Conservation (phyloP, 2,113 vertebrate genomes). For the Myrmecobius fasciatus region DNA sequence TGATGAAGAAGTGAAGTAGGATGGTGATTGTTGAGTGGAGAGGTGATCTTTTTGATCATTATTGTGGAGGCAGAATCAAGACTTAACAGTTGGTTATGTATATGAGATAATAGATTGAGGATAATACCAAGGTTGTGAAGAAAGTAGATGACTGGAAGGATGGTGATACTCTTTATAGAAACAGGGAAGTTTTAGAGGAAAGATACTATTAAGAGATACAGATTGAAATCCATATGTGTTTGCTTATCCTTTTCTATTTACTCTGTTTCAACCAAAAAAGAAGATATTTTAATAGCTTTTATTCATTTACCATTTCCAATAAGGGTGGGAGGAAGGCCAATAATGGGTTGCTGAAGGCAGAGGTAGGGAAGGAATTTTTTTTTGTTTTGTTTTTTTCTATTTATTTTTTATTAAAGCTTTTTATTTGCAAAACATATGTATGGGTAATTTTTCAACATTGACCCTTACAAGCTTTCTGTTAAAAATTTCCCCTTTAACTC, state of each 20-base stretch:
- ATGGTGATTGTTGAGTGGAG: too few relatives aligned
- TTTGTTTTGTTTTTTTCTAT: too few relatives aligned
- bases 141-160: background rate
- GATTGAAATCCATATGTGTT: background rate
- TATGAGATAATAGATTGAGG: background rate
- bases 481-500: too few relatives aligned
- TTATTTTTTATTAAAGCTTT: too few relatives aligned
- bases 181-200: background rate
- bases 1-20: too few relatives aligned
- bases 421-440: too few relatives aligned
- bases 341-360: background rate
- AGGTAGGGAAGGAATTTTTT: background rate
- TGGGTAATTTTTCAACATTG: too few relatives aligned
- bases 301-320: background rate
- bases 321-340: too few relatives aligned
- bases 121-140: background rate
- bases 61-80: background rate
- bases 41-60: background rate
- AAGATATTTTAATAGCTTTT: too few relatives aligned
- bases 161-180: too few relatives aligned
- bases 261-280: background rate
- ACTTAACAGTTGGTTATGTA: background rate
- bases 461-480: too few relatives aligned
- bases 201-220: background rate
- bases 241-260: background rate